These are phyloP conservation scores for Hemichromis elongatus DNA, from an alignment of 2,113 vertebrate genomes.

Conservation along the genomic window DNA sequence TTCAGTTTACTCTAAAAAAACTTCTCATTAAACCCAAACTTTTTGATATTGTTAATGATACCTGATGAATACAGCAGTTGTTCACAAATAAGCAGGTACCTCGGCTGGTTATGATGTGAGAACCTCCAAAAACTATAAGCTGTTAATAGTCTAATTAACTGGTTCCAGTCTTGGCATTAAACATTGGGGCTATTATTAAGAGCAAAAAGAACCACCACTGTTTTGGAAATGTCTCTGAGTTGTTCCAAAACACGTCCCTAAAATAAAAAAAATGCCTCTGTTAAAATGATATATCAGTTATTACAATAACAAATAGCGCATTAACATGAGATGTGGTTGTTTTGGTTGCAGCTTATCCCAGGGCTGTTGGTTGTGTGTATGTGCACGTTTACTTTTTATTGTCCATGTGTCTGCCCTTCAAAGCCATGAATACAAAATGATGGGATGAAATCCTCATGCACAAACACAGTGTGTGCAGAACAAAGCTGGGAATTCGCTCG, in stretches of 20 bases:
- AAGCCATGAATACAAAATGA: background rate
- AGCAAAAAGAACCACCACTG: rapidly evolving
- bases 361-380: background rate
- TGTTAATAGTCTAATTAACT: background rate
- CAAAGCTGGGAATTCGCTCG: rapidly evolving
- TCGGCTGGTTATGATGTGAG: background rate
- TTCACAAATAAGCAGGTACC: background rate
- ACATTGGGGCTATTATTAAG: background rate
- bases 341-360: background rate
- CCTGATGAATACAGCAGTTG: background rate
- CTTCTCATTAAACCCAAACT: background rate
- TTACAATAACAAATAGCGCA: background rate
- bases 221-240: background rate
- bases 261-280: background rate
- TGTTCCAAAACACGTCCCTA: background rate
- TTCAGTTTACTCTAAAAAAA: background rate
- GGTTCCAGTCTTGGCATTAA: background rate
- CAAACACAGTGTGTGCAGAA: background rate
- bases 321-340: background rate
- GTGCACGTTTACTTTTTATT: background rate
- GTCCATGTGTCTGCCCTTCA: background rate
- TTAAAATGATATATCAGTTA: background rate
- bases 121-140: background rate
- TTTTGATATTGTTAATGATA: background rate
- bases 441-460: background rate